phyloP scores from a whole-genome alignment of 2,113 vertebrate species.

The Syngnathus scovelli region DNA sequence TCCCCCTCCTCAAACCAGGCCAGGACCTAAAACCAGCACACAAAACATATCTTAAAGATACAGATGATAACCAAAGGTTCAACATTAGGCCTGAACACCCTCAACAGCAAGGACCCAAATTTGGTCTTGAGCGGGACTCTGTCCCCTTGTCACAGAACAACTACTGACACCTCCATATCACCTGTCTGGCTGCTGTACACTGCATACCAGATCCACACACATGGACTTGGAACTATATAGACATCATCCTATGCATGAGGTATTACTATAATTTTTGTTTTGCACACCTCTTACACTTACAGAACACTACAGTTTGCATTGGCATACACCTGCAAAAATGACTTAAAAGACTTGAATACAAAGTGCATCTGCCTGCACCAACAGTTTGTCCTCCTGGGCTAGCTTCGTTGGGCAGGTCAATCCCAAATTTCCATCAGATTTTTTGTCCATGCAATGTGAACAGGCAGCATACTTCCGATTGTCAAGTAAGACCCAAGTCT shows the following conservation, averaged over 20 bases:
- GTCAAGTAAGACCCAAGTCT: too few relatives aligned
- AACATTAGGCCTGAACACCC: conserved; percentile 37
- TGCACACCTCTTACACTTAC: background rate
- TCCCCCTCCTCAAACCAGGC: conserved; percentile 99
- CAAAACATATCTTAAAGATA: background rate
- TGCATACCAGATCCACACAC: conserved; percentile 67
- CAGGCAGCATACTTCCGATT: too few relatives aligned
- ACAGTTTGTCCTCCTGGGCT: background rate
- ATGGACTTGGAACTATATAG: conserved; percentile 13
- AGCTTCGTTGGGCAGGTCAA: too few relatives aligned
- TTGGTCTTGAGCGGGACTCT: conserved; percentile 81
- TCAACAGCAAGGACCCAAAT: conserved; percentile 85
- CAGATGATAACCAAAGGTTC: background rate
- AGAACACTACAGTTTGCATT: background rate
- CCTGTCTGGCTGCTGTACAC: conserved; percentile 65
- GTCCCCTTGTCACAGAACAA: conserved; percentile 76
- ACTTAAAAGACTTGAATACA: background rate
- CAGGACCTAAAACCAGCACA: conserved; percentile 77
- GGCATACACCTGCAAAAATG: background rate
- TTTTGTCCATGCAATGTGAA: too few relatives aligned
- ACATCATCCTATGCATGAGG: background rate
- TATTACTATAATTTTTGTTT: background rate
- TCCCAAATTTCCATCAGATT: too few relatives aligned
- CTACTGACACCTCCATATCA: conserved; percentile 89
- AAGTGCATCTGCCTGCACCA: background rate